Evolutionary conservation across 2,888 invertebrate species (phyloP).

Genomic region (Aplocera efformata): DNA sequence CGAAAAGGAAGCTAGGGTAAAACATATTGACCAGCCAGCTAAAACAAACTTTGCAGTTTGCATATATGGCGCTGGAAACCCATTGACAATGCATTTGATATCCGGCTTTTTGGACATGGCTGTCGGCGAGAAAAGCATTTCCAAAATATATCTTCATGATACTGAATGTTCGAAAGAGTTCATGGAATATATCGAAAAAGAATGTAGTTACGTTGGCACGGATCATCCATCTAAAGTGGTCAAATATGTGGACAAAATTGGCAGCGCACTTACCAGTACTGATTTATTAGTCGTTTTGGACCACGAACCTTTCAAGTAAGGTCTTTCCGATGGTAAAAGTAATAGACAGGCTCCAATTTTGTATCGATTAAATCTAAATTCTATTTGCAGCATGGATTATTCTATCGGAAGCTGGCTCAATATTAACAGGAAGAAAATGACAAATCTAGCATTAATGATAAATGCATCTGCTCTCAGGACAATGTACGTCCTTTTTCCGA

Average conservation of each 20-base stretch:
- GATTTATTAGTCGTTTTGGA: constrained; percentile 78
- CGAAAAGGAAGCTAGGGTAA: constrained; percentile 7
- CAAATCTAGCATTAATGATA: constrained; percentile 65
- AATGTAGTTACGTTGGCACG: constrained; percentile 53
- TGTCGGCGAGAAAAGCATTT: constrained; percentile 39
- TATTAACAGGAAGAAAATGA: constrained; percentile 55
- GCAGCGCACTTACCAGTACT: constrained; percentile 64
- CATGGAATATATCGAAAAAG: constrained; percentile 53
- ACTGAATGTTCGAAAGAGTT: constrained; percentile 41
- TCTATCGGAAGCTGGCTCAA: constrained; percentile 62
- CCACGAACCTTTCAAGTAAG: constrained; percentile 62
- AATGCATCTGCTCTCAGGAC: constrained; percentile 68
- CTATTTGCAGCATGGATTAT: constrained; percentile 41
- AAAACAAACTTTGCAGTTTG: constrained; percentile 46
- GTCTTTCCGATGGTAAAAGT: not conserved
- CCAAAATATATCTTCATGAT: constrained; percentile 61
- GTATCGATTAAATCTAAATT: not conserved
- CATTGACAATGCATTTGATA: constrained; percentile 55
- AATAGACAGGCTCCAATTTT: not conserved
- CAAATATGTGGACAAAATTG: constrained; percentile 61
- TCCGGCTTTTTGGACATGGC: constrained; percentile 53
- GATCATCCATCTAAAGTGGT: constrained; percentile 51
- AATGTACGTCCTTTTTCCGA: constrained; percentile 76
- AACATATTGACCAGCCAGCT: constrained; percentile 7
- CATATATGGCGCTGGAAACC: constrained; percentile 57